These are phyloP conservation scores for Barbus barbus DNA, from an alignment of 2,113 vertebrate species.

Conservation along the genomic window DNA sequence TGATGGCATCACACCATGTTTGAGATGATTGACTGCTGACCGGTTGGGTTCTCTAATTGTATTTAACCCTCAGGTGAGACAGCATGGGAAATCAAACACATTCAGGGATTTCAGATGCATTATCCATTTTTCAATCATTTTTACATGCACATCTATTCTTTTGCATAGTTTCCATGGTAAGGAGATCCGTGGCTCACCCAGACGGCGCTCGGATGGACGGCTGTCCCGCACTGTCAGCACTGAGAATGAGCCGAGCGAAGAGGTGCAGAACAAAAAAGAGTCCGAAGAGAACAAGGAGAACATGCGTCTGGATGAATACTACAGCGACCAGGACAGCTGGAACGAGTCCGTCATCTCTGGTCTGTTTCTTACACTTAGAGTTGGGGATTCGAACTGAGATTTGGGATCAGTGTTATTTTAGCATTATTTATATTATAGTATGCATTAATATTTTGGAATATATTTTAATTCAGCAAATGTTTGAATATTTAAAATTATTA, in stretches of 20 bases:
- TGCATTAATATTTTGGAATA: no score
- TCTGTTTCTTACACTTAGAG: constrained; percentile 64
- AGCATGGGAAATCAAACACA: no score
- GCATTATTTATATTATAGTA: background rate
- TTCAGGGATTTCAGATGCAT: background rate
- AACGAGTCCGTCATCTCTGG: constrained; percentile 94
- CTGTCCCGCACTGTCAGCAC: constrained; percentile 82
- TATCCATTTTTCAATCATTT: background rate
- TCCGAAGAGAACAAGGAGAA: constrained; percentile 97
- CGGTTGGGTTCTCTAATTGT: background rate
- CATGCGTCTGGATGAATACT: constrained; percentile 81
- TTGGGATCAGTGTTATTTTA: background rate
- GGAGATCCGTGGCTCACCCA: constrained; percentile 86
- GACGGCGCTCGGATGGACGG: constrained; percentile 82
- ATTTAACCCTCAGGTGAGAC: background rate
- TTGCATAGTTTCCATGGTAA: constrained; percentile 83
- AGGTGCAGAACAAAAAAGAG: constrained; percentile 80
- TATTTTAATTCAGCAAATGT: no score
- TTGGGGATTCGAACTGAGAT: background rate
- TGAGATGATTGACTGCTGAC: background rate
- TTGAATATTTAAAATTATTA: no score
- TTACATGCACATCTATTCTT: no score
- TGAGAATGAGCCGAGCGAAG: constrained; percentile 75
- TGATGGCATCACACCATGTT: background rate
- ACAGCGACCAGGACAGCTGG: constrained; percentile 87